phyloP scores from a whole-genome alignment of 2,888 invertebrate genomes.

The Bibio marci region DNA sequence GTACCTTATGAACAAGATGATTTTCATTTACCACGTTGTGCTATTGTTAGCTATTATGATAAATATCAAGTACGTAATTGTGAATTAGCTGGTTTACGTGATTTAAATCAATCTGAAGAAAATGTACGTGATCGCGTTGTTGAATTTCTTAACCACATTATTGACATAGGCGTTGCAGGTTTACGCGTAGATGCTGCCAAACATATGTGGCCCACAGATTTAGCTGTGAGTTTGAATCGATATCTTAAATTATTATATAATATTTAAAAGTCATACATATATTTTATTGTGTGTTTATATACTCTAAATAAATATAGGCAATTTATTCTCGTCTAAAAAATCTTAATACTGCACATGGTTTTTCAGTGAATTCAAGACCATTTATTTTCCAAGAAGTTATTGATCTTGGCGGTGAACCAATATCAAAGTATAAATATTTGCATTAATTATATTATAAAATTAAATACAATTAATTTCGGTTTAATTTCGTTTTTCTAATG shows the following conservation, averaged over 20 bases:
- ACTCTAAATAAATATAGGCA: no score
- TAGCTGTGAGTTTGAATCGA: conserved; percentile 30
- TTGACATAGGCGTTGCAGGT: conserved; percentile 60
- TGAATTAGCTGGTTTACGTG: conserved; percentile 51
- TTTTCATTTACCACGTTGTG: conserved; percentile 44
- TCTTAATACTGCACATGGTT: conserved; percentile 46
- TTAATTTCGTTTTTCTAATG: no score
- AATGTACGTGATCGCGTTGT: conserved; percentile 46
- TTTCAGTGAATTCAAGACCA: conserved; percentile 41
- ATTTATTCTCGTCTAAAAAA: conserved; percentile 45
- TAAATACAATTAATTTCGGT: no score
- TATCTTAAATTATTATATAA: no score
- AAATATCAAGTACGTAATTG: conserved; percentile 50
- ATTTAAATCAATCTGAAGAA: conserved; percentile 49
- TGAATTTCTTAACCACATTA: conserved; percentile 19
- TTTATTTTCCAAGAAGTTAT: conserved; percentile 64
- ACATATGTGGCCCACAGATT: conserved; percentile 62
- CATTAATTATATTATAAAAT: no score
- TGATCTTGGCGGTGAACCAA: conserved; percentile 38
- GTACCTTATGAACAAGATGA: conserved; percentile 49
- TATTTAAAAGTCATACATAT: no score
- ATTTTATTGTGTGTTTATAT: no score
- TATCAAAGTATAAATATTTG: conserved; percentile 20
- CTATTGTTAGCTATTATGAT: conserved; percentile 47
- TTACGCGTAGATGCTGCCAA: conserved; percentile 68